Base-by-base conservation (phyloP, 2,113 vertebrate species). In the Butorides virescens region DNA sequence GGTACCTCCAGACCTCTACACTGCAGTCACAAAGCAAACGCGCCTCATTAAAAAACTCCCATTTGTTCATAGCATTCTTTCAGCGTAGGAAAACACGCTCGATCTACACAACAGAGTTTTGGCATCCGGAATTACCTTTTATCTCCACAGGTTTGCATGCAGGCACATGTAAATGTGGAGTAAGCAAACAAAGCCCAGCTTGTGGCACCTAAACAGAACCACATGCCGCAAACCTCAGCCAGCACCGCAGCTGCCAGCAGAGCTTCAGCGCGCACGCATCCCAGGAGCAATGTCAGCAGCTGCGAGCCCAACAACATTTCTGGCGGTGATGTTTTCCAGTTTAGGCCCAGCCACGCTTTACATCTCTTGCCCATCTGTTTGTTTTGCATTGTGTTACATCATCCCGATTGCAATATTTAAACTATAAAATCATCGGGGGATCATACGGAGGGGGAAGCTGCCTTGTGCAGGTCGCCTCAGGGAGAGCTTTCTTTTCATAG, bases 201-300 rank as follows among this genome's bases (percentile, higher is more conserved):
- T 96, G 94, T 88, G 94, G 93, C 95, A 96, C 49, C 90, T 95
- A 95, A 96, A 82, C 44, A 86, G 81, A 96, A 94, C 84, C 95
- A 94, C 93, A 96, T 95, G 96, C 73, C 0, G 0, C 81, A 90
- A 85, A 86, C 80, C 93, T 92, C 66, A 68, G 90, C 87, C 90
- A 90, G 84, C 70, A 37, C 8, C 0, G 1, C 84, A 90, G 84
- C 91, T 91, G 93, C 94, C 92, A 81, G 95, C 80, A 82, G 55
- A 81, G 68, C 44, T 72, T 87, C 76, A 39, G 80, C 5, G 0
- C 39, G 52, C 93, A 81, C 47, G 30, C 11, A 10, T 92, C 94
- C 93, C 94, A 85, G 87, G 84, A 96, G 84, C 90, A 47, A 32
- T 87, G 77, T 89, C 91, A 93, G 81, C 95, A 95, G 92, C 96